These are phyloP conservation scores for Cossypha heuglini DNA, from an alignment of 2,797 vertebrate genomes.

Conservation along the genomic window DNA sequence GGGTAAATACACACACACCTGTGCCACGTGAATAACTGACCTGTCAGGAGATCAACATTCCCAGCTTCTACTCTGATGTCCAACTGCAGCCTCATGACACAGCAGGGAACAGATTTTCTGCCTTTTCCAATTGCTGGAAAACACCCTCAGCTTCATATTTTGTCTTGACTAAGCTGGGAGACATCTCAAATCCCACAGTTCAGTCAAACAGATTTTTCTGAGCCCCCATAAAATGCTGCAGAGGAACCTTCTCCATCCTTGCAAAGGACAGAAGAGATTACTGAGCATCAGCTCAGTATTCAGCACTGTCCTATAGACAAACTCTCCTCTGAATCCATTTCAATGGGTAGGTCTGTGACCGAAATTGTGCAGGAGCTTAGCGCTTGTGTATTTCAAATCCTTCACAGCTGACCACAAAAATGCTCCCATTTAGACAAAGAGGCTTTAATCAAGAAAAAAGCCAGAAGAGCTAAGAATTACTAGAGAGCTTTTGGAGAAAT, in stretches of 20 bases:
- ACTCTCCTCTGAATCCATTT: background rate
- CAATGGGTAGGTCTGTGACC: background rate
- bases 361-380: background rate
- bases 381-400: background rate
- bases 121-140: background rate
- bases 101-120: background rate
- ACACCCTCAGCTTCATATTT: background rate
- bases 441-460: background rate
- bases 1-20: background rate
- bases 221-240: background rate
- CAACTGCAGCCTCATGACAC: background rate
- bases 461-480: background rate
- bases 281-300: background rate
- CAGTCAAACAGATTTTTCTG: background rate
- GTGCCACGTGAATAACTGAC: background rate
- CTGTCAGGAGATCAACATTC: background rate
- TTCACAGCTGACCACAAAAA: background rate
- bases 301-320: background rate
- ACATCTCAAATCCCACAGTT: background rate
- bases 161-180: background rate
- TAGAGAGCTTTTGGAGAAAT: background rate
- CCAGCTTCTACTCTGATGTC: background rate
- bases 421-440: background rate
- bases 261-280: background rate
- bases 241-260: background rate